Evolutionary conservation across 2,113 vertebrate species (phyloP).

Genomic region (Sarotherodon lohbergeri): DNA sequence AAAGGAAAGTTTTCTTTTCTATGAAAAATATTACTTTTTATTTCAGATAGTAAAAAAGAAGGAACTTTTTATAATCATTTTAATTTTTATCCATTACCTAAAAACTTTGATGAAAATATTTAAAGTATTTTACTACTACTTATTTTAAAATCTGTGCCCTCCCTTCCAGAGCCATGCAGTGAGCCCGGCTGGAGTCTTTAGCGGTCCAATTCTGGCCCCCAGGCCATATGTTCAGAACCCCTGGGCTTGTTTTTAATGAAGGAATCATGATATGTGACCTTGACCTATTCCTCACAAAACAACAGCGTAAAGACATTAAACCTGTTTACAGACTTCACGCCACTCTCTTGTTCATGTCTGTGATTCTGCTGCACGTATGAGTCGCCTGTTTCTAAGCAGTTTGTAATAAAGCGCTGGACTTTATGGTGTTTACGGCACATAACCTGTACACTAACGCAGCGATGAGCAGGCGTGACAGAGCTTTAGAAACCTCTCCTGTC

Average conservation of each 20-base stretch:
- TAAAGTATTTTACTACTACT: neutral
- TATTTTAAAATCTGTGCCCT: neutral
- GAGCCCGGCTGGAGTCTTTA: neutral
- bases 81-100: neutral
- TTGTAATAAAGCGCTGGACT: neutral
- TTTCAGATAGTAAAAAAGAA: neutral
- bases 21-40: neutral
- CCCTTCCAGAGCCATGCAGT: rapidly evolving
- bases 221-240: rapidly evolving
- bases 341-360: rapidly evolving
- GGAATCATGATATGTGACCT: neutral
- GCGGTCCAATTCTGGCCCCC: neutral
- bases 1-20: neutral
- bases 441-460: neutral
- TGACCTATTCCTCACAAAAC: neutral
- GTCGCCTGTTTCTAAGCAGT: neutral
- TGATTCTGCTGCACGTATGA: neutral
- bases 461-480: rapidly evolving
- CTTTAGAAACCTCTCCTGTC: neutral
- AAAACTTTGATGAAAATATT: neutral
- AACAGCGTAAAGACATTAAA: neutral
- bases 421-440: neutral
- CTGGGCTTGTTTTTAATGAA: neutral
- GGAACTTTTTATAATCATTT: neutral
- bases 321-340: neutral